Evolutionary conservation across 2,113 vertebrate species (phyloP).

Genomic region (Cynopterus brachyotis): DNA sequence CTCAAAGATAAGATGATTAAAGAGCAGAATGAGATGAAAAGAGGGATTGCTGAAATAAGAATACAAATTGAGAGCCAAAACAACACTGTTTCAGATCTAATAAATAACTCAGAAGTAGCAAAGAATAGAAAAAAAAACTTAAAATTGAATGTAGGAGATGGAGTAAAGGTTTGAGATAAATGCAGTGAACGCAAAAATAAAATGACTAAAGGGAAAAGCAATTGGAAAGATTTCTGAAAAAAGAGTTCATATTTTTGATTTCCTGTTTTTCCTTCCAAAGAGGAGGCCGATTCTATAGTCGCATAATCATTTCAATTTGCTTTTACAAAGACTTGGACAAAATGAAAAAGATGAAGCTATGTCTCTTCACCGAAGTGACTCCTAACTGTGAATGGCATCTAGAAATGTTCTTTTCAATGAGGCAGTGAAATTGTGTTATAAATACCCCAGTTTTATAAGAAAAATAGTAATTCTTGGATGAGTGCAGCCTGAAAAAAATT

Average conservation of each 20-base stretch:
- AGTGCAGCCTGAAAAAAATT: neutral
- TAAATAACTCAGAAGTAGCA: neutral
- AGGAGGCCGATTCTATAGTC: neutral
- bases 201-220: neutral
- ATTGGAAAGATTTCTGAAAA: neutral
- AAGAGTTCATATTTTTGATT: neutral
- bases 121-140: neutral
- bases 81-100: neutral
- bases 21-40: neutral
- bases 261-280: neutral
- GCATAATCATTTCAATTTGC: slow-evolving; percentile 26
- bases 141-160: neutral
- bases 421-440: neutral
- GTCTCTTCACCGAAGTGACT: neutral
- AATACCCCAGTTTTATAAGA: slow-evolving; percentile 3
- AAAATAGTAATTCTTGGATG: slow-evolving; percentile 2
- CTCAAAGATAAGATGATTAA: neutral
- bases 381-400: neutral
- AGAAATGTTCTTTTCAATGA: neutral
- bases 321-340: slow-evolving; percentile 22
- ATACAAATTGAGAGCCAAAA: neutral
- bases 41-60: neutral
- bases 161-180: slow-evolving; percentile 18
- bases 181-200: neutral
- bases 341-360: neutral